Evolutionary conservation across 2,113 vertebrate genomes (phyloP).

Genomic region (Camelus dromedarius): DNA sequence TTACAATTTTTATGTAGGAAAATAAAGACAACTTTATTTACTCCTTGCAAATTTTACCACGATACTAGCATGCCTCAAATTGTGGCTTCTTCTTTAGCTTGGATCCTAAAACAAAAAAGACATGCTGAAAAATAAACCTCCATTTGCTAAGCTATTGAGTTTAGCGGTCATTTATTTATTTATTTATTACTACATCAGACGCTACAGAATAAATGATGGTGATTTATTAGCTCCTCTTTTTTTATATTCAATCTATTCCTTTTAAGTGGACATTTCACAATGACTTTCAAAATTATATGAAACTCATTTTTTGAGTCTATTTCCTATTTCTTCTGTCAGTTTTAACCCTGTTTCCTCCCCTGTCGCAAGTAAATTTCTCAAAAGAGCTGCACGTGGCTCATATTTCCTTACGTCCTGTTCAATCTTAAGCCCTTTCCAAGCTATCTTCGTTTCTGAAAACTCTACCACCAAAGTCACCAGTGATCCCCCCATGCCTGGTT

Average conservation of each 20-base stretch:
- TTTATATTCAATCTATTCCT: neutral
- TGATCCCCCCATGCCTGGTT: accelerated
- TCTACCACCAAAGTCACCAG: neutral
- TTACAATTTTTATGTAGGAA: neutral
- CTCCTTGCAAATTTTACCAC: neutral
- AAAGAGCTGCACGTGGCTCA: neutral
- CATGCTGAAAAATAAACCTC: neutral
- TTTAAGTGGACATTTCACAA: neutral
- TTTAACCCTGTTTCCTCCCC: neutral
- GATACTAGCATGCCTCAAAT: neutral
- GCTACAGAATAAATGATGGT: neutral
- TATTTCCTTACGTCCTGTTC: neutral
- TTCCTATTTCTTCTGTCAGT: neutral
- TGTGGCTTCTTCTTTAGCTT: neutral
- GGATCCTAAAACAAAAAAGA: neutral
- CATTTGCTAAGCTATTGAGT: neutral
- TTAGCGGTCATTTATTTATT: neutral
- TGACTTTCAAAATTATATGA: constrained; percentile 10
- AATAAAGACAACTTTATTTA: neutral
- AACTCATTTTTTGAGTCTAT: neutral
- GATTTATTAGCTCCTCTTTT: constrained; percentile 1
- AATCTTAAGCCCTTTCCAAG: neutral
- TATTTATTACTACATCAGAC: neutral
- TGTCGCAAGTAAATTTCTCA: neutral
- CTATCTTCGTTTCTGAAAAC: neutral